Evolutionary conservation across 2,113 vertebrate species (phyloP).

Genomic region (Notarius lentiginosus): DNA sequence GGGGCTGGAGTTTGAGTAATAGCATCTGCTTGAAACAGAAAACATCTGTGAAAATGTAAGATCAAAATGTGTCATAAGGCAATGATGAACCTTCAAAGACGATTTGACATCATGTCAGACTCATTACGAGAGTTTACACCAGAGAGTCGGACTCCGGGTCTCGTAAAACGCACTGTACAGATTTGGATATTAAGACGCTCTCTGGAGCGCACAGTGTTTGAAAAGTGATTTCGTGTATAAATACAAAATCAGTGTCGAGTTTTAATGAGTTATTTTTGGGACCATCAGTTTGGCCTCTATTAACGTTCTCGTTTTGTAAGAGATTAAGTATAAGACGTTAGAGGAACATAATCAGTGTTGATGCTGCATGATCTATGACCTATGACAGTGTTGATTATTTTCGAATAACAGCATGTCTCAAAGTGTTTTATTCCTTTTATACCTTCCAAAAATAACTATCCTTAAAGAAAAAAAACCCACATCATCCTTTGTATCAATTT

Average conservation of each 20-base stretch:
- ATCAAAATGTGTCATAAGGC: conserved; percentile 4
- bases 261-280: not conserved
- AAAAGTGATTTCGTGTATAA: not conserved
- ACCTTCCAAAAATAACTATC: too few relatives aligned
- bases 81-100: not conserved
- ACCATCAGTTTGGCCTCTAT: not conserved
- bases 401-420: too few relatives aligned
- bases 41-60: not conserved
- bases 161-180: not conserved
- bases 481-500: not conserved
- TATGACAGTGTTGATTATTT: too few relatives aligned
- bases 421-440: too few relatives aligned
- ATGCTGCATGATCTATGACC: too few relatives aligned
- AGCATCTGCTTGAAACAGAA: not conserved
- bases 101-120: not conserved
- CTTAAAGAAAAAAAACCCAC: too few relatives aligned
- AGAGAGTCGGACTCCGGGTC: not conserved
- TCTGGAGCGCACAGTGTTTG: not conserved
- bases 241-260: not conserved
- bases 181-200: not conserved
- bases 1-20: conserved; percentile 7
- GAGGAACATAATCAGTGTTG: too few relatives aligned
- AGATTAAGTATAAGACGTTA: not conserved
- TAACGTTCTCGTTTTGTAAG: not conserved
- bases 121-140: not conserved